Evolutionary conservation across 2,797 vertebrate species (phyloP), one percentile per base, ranked within the genome.

Genomic region (Pyrocephalus nanus): DNA sequence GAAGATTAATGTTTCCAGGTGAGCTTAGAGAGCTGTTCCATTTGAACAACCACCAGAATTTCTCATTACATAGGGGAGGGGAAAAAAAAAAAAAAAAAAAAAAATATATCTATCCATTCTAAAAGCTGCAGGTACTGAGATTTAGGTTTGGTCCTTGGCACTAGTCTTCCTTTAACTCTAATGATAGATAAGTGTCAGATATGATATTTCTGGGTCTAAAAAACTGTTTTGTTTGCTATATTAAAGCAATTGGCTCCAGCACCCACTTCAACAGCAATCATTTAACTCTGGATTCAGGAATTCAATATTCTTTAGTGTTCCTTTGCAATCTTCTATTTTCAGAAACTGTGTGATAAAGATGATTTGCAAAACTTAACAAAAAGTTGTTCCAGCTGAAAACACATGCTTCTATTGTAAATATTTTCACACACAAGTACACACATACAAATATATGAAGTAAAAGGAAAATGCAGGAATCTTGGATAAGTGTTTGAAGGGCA

Each of bases 1-100:
- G 61, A 94, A 94, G 81, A 96, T 92, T 91, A 93, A 94, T 91
- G 78, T 51, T 90, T 94, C 72, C 54, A 86, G 81, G 75, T 88
- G 65, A 96, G 48, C 42, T 91, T 80, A 72, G 69, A 82, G 38
- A 91, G n/a, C 21, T 90, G 15, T 77, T 92, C 96, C 50, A 55
- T 83, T 81, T 93, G 54, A 91, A 77, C 45, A 85, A 38, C 50
- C 22, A 22, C 22, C 22, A 51, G 47, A 91, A 91, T 80, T 82
- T 74, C 30, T 71, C 71, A 48, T 48, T 88, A 38, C 11, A 54
- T 6, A 40, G 20, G 5, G 8, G 3, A 12, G 9, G 3, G 1
- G 7, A 6, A 58, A 34, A 29, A 14, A 26, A 3, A 9, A n/a
- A 6, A 19, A 8, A 1, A 6, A 54, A 54, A 8, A 15, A 57